Base-by-base conservation (phyloP, 2,888 invertebrate species). In the Pseudococcus longispinus region DNA sequence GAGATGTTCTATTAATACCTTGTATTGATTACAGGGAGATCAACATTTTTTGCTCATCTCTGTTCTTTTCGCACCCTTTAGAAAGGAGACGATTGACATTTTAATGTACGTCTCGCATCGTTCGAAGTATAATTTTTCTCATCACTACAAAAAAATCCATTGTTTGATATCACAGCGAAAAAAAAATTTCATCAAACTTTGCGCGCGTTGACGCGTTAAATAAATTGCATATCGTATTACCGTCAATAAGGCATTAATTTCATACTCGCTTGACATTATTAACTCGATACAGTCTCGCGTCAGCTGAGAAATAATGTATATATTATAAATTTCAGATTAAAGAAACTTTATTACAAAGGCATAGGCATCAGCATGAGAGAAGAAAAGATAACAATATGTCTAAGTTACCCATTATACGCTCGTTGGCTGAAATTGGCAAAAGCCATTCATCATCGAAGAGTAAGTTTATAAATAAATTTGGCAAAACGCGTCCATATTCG, bases 371-470 rank as follows among this genome's bases (percentile, higher is more conserved):
- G 90, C 98, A 99, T 90, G 94, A 95, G 89, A 93, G 93, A 89
- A 93, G 94, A 89, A 94, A 94, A 89, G 93, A 93, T 89, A 93
- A 93, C 88, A 94, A 95, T 90, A 94, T 95, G 93, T 94, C 95
- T 37, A 93, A 95, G 89, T 92, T 98, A 88, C 97, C 97, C 44
- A 94, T 97, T 86, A 98, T 98, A 89, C 93, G 99, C 88, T 98
- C 98, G 9, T 92, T 99, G 89, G 97, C 98, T 29, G 99, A 99
- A 90, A 99, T 99, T 90, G 98, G 98, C 89, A 93, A 95, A 88
- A 98, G 97, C 91, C 96, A 98, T 91, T 98, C 98, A 84, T 96
- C 97, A 18, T 96, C 96, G 89, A 97, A 96, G 94, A 97, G 97
- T 97, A 92, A 95, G 96, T 95, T 89, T 83, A 84, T 80, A 77